phyloP scores from a whole-genome alignment of 2,797 vertebrate genomes.

The Lacerta bilineata region DNA sequence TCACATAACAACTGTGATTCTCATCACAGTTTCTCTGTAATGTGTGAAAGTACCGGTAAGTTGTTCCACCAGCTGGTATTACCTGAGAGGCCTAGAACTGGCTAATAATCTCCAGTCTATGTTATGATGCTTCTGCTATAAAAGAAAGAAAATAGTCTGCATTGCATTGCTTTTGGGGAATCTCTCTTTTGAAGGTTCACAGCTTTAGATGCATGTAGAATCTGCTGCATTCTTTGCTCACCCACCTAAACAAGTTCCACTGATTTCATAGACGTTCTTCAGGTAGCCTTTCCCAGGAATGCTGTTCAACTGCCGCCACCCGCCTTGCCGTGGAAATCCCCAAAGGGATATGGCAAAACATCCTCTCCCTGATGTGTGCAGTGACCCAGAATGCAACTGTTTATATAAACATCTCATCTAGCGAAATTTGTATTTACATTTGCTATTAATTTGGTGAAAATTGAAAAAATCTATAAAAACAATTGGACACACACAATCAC shows the following conservation, averaged over 20 bases:
- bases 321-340: not conserved
- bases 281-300: not conserved
- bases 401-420: too few species aligned
- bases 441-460: too few species aligned
- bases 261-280: not conserved
- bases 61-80: not conserved
- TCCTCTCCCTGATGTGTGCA: too few species aligned
- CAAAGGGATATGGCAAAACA: not conserved
- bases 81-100: too few species aligned
- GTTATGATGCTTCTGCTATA: not conserved
- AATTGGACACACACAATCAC: not conserved
- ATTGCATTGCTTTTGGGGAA: not conserved
- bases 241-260: not conserved
- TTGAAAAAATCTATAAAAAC: not conserved
- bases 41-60: not conserved
- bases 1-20: not conserved
- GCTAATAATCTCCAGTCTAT: not conserved
- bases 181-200: not conserved
- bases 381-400: too few species aligned
- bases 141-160: not conserved
- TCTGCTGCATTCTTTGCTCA: too few species aligned
- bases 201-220: not conserved
- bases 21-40: not conserved
- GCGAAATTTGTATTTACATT: too few species aligned
- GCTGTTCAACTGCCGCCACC: not conserved